Evolutionary conservation across 2,888 invertebrate genomes (phyloP).

Genomic region (Xylocampa areola): DNA sequence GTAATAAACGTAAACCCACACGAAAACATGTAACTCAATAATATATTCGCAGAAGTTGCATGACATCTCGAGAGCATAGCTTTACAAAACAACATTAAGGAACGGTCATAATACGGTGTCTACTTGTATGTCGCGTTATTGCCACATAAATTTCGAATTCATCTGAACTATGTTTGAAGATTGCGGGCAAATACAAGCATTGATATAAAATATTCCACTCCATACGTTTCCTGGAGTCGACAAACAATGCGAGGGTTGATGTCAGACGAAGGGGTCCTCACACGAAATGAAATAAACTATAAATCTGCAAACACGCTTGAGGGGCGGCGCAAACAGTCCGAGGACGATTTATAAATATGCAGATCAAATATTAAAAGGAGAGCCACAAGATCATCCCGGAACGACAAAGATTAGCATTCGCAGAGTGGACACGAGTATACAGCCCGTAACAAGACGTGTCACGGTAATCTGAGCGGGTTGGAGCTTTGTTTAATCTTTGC

Average conservation of each 20-base stretch:
- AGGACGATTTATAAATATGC: constrained; percentile 82
- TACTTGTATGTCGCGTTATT: constrained; percentile 46
- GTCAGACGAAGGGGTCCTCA: constrained; percentile 51
- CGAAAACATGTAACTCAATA: constrained; percentile 10
- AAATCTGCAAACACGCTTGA: constrained; percentile 74
- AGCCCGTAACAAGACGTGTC: neutral
- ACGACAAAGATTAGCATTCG: constrained; percentile 52
- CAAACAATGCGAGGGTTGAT: constrained; percentile 51
- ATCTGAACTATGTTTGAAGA: constrained; percentile 35
- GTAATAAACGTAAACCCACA: too few species aligned
- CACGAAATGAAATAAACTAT: constrained; percentile 76
- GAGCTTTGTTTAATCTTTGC: too few species aligned
- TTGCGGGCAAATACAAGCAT: constrained; percentile 41
- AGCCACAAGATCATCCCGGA: constrained; percentile 77
- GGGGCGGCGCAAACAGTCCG: constrained; percentile 66
- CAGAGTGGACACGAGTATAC: constrained; percentile 27
- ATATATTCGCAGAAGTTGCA: constrained; percentile 25
- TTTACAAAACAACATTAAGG: constrained; percentile 17
- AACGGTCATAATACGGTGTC: constrained; percentile 19
- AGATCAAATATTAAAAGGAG: constrained; percentile 85
- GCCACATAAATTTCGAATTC: constrained; percentile 53
- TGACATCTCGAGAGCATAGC: constrained; percentile 30
- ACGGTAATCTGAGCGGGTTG: too few species aligned
- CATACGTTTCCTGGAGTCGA: constrained; percentile 42
- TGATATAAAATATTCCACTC: constrained; percentile 50